phyloP scores from a whole-genome alignment of 2,797 vertebrate genomes.

The Sebastes vulpes region DNA sequence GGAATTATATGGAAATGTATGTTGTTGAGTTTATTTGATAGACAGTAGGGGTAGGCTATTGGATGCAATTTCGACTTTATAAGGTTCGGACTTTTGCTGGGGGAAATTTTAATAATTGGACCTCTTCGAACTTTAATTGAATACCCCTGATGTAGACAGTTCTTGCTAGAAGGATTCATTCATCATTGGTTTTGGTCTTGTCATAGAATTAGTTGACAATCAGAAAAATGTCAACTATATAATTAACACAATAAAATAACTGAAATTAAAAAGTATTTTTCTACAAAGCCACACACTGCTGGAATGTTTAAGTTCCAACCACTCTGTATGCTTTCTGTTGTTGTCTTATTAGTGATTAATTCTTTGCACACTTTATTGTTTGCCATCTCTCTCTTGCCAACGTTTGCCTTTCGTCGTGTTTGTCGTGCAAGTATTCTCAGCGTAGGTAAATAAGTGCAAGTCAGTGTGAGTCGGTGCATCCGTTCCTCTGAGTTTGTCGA shows the following conservation, averaged over 20 bases:
- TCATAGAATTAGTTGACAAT: neutral
- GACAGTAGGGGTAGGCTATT: neutral
- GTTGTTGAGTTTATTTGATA: neutral
- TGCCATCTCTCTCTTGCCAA: conserved; percentile 43
- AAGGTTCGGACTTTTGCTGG: neutral
- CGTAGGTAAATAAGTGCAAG: conserved; percentile 37
- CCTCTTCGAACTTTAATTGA: neutral
- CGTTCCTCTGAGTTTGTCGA: conserved; percentile 27
- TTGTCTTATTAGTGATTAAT: conserved; percentile 49
- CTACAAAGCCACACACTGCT: neutral
- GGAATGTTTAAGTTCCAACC: neutral
- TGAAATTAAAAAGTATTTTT: neutral
- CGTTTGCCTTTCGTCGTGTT: conserved; percentile 53
- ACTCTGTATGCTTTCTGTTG: conserved; percentile 1
- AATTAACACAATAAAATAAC: neutral
- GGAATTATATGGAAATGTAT: neutral
- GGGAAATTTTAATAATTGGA: neutral
- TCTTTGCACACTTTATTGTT: conserved; percentile 53
- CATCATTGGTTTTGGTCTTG: neutral
- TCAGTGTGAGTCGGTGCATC: conserved; percentile 14
- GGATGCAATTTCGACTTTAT: neutral
- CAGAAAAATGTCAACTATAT: neutral
- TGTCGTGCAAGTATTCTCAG: conserved; percentile 53
- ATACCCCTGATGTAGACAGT: too few relatives aligned
- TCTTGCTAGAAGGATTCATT: neutral